Evolutionary conservation across 2,797 vertebrate genomes (phyloP), one percentile per base, ranked within the genome.

Genomic region (Bufotes viridis): DNA sequence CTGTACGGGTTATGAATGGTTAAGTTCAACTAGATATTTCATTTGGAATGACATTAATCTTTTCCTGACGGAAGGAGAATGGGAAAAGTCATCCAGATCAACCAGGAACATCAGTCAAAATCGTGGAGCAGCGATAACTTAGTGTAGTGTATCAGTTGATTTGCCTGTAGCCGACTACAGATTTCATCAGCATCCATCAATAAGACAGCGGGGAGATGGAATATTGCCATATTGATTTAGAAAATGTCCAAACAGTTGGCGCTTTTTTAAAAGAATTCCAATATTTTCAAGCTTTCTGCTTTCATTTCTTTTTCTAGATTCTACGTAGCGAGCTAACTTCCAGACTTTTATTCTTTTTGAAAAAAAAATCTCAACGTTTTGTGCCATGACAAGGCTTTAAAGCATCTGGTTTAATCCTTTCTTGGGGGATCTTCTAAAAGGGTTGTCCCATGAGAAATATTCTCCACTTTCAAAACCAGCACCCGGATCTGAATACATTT

Each of bases 151-250:
- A 85, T 88, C 82, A 81, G 61, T 26, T 81, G 53, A 61, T 75
- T 85, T 88, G 87, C 87, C 87, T 85, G 70, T 61, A 85, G 82
- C 87, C 75, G 76, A 18, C 69, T 81, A 63, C n/a, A n/a, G 57
- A 80, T 88, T 88, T 75, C 87, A 88, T 75, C 78, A 84, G 60
- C 84, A 69, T 57, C 84, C 55, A 87, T 69, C 67, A 86, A 57
- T 53, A 17, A 49, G 61, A 57, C 82, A 87, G 75, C 60, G 22
- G 20, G 65, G 72, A 85, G 86, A 81, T 81, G 24, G 85, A 84
- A 76, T 75, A 65, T 57, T 72, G 79, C 29, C 69, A 49, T 80
- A 82, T 87, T 86, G 81, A 88, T 82, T 79, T n/a, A 74, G 24
- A 74, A 55, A 80, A 75, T 42, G 67, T 74, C 61, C 24, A n/a